These are phyloP conservation scores for Drosophila pandora DNA, from an alignment of 1,140 invertebrate genomes.

Conservation along the genomic window DNA sequence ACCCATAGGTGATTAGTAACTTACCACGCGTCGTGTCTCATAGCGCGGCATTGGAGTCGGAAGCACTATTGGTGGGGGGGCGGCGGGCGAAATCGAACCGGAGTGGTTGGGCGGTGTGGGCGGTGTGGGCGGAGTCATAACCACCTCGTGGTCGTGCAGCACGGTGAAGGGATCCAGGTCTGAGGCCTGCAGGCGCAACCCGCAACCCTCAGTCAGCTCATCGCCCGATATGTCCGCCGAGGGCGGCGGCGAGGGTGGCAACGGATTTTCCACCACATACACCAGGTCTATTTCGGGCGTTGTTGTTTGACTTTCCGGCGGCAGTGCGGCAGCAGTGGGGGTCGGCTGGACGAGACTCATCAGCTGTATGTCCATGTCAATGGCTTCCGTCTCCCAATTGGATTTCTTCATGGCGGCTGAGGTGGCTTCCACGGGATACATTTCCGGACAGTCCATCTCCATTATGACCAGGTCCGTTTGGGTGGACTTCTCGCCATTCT, in stretches of 20 bases:
- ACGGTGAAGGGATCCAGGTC: conserved; percentile 59
- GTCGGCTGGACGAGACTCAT: conserved; percentile 37
- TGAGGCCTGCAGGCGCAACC: conserved; percentile 13
- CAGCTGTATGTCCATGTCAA: conserved; percentile 37
- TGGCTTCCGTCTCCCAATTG: conserved; percentile 2
- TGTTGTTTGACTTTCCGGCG: conserved; percentile 18
- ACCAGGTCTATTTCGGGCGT: conserved; percentile 69
- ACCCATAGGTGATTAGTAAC: conserved; percentile 52
- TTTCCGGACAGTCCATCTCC: conserved; percentile 53
- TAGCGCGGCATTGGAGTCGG: conserved; percentile 44
- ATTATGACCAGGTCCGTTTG: conserved; percentile 67
- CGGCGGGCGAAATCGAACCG: conserved; percentile 15
- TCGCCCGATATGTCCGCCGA: conserved; percentile 58
- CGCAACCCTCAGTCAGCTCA: conserved; percentile 39
- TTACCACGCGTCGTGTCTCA: conserved; percentile 76
- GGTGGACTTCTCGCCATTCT: conserved; percentile 50
- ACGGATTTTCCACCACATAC: conserved; percentile 74
- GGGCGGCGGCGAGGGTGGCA: conserved; percentile 65
- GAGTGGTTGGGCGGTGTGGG: conserved; percentile 11
- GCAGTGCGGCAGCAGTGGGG: conserved; percentile 13
- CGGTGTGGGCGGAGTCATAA: conserved; percentile 29
- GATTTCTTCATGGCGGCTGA: background rate
- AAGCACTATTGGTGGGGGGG: background rate
- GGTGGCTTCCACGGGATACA: conserved; percentile 35
- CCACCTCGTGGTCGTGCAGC: conserved; percentile 48